Base-by-base conservation (phyloP, 1,140 invertebrate genomes). In the Listronotus bonariensis region DNA sequence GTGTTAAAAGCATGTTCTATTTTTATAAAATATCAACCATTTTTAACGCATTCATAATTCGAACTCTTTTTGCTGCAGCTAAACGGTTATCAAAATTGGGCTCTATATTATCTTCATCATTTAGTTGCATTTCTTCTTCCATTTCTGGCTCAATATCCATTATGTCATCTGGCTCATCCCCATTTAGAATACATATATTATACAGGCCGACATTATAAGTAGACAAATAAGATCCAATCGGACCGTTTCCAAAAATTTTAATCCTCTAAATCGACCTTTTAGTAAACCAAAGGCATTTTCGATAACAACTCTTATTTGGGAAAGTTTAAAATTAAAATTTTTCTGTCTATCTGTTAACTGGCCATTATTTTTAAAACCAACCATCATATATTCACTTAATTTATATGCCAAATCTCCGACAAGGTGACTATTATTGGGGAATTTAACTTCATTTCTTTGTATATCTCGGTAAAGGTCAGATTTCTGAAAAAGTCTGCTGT, bases 161-260 rank as follows among this genome's bases (percentile, higher is more conserved):
- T 48, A 48, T 48, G 11, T 48, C 45, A 15, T 48, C 45, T 48
- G 45, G n/a, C 11, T 18, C 11, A 17, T 48, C 45, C n/a, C 45
- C 45, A 48, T 48, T 48, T 15, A 48, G 20, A 11, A 48, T 48
- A 48, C 20, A 48, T 48, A 20, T 48, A 48, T 15, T 15, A 48
- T 48, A 18, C 45, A 48, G 11, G 14, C 45, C 15, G 11, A 12
- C n/a, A 18, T 15, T 3, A 48, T 18, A 15, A 48, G 18, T 15
- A 48, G 11, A 18, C 45, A 15, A 15, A 48, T 48, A 15, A 48
- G 11, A 48, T 48, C 45, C 6, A 48, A 18, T 48, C 20, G n/a
- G 11, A 48, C n/a, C 11, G 45, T 18, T 18, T 48, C 17, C 14
- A 48, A 15, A 48, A 15, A 18, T 48, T 48, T 18, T 5, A 18